Evolutionary conservation across 2,888 invertebrate species (phyloP), one percentile per base, ranked within the genome.

Genomic region (Spatulosminthurus flaviceps): DNA sequence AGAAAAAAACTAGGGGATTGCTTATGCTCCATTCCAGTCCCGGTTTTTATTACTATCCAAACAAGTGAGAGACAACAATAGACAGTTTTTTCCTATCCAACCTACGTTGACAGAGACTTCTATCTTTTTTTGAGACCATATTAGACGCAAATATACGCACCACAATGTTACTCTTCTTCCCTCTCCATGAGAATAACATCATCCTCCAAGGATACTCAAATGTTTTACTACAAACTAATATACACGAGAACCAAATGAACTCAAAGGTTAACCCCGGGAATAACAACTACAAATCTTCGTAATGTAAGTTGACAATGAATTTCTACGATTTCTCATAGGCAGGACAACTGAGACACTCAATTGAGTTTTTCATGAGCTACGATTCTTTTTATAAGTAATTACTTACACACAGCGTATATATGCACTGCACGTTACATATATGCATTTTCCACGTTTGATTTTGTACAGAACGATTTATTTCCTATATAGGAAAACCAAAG

Each of bases 1-100:
- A 21, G n/a, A 22, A 26, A 7, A 16, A 24, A 34, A 11, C 13
- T 2, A 26, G 21, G 13, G 28, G 29, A 69, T 29, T 11, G 34
- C 69, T 29, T 69, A 28, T 28, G 16, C 22, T 70, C 41, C 34
- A 16, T 34, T 22, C 71, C 42, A 75, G 34, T 21, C 42, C 66
- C 42, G 13, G 75, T 34, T 78, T 80, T 80, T 80, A 80, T 80
- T 78, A 80, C 80, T 74, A 41, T 70, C 74, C 72, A 78, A 75
- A 80, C 77, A 77, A 64, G 66, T 26, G 22, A 75, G 60, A 80
- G 78, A 78, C 80, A 80, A 78, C 78, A 80, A 78, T 78, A 67
- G 74, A 75, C 77, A 34, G 64, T 61, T 74, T 74, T 61, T 51
- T 61, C 64, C n/a, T n/a, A n/a, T n/a, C n/a, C 71, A 43, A 9